These are phyloP conservation scores for Notothenia rossii DNA, from an alignment of 2,113 vertebrate genomes.

Conservation along the genomic window DNA sequence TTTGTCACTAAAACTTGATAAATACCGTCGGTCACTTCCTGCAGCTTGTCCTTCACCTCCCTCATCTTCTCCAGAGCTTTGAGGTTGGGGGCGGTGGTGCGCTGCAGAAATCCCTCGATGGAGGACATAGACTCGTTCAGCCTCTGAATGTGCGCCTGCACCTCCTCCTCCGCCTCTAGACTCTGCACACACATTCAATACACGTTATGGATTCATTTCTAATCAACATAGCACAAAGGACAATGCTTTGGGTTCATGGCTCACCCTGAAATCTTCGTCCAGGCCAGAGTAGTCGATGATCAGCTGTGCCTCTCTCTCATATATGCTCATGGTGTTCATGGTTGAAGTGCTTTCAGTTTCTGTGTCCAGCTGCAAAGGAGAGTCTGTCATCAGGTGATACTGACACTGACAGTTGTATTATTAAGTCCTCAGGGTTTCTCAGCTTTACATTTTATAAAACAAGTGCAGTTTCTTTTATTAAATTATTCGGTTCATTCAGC, in stretches of 20 bases:
- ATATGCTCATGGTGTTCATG: slow-evolving; percentile 77
- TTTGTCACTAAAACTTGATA: background rate
- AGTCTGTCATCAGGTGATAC: background rate
- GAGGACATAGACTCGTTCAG: slow-evolving; percentile 81
- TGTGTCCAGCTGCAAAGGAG: slow-evolving; percentile 83
- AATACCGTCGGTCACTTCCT: slow-evolving; percentile 87
- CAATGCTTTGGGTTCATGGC: background rate
- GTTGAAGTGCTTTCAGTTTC: slow-evolving; percentile 82
- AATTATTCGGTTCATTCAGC: background rate
- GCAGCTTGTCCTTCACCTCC: slow-evolving; percentile 86
- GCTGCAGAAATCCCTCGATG: slow-evolving; percentile 82
- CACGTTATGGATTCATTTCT: background rate
- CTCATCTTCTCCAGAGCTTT: slow-evolving; percentile 89
- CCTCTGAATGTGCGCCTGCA: slow-evolving; percentile 74
- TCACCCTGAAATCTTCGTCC: slow-evolving; percentile 83
- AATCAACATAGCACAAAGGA: background rate
- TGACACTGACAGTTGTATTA: background rate
- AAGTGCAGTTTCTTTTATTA: background rate
- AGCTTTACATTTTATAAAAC: background rate
- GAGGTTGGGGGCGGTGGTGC: slow-evolving; percentile 89
- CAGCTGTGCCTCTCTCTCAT: slow-evolving; percentile 88
- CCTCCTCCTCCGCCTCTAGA: slow-evolving; percentile 81
- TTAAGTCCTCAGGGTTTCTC: background rate
- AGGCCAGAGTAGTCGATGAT: slow-evolving; percentile 89
- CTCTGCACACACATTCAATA: slow-evolving; percentile 68